Evolutionary conservation across 2,888 invertebrate species (phyloP), one percentile per base, ranked within the genome.

Genomic region (Apoderus coryli): DNA sequence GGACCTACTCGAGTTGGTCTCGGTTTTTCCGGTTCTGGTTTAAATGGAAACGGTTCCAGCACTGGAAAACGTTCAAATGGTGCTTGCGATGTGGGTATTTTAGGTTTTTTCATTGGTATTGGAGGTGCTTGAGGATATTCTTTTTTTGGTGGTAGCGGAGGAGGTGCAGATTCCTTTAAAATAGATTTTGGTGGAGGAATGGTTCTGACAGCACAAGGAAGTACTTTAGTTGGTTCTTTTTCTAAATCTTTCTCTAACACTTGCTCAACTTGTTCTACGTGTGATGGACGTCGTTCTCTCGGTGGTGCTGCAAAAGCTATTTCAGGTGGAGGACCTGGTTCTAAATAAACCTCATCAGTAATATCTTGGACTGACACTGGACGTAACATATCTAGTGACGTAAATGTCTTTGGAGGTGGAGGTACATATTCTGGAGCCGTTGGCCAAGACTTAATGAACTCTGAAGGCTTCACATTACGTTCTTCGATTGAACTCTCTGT

Each of bases 261-360:
- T 43, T 67, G 66, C 45, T 73, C 68, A 39, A 69, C 58, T 14
- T 57, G 59, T 50, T 69, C 69, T 2, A 68, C 65, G 39, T 68
- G 62, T 2, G 69, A 69, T 33, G 60, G 65, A 33, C 61, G 65
- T 27, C 65, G 49, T 19, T 53, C 47, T 13, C 52, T 44, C 1
- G 65, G 63, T 5, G 67, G 63, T 14, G 68, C 65, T 1, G 69
- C 69, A 50, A 64, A 76, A 23, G 64, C 71, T 5, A 77, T 71
- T 56, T 74, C 72, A 10, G 76, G 74, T 3, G 75, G 72, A 7
- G 73, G 63, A 3, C 75, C 76, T 0, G 75, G 76, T 47, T 72
- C 65, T n/a, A 76, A 47, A 39, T 61, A 55, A 3, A 69, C 55
- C 41, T 65, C 64, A 39, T 63, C 54, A 5, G 63, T 50, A 16